Evolutionary conservation across 2,113 vertebrate species (phyloP).

Genomic region (Shinisaurus crocodilurus): DNA sequence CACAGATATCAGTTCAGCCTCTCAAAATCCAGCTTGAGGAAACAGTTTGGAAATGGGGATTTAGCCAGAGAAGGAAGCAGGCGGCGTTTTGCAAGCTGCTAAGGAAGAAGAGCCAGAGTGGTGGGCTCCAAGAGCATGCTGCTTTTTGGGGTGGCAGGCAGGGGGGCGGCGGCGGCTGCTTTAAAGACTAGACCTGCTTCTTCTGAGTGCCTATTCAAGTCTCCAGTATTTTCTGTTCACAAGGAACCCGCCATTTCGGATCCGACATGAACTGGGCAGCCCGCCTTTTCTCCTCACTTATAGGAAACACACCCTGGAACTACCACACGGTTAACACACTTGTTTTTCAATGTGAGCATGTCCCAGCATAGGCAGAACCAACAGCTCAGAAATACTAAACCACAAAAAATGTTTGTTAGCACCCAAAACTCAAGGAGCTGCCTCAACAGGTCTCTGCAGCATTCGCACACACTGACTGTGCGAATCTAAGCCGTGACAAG

Average conservation of each 20-base stretch:
- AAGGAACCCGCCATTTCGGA: neutral
- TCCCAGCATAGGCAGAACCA: neutral
- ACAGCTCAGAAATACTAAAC: neutral
- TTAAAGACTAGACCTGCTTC: neutral
- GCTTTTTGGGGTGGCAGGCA: neutral
- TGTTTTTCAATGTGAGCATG: neutral
- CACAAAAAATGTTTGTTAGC: neutral
- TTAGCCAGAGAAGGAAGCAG: neutral
- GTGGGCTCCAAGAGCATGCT: neutral
- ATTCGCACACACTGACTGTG: too few species aligned
- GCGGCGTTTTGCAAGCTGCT: neutral
- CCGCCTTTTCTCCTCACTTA: neutral
- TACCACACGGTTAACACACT: neutral
- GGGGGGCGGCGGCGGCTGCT: neutral
- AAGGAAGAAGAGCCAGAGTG: neutral
- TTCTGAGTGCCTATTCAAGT: neutral
- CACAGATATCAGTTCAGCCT: neutral
- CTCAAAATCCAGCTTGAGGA: neutral
- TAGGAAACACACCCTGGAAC: neutral
- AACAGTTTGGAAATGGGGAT: neutral
- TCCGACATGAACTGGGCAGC: neutral
- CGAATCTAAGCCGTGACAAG: too few species aligned
- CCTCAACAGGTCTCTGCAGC: neutral
- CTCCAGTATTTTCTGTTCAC: neutral
- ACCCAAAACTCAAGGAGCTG: neutral